Base-by-base conservation (phyloP, 2,113 vertebrate genomes). In the Pterocles burchelli region DNA sequence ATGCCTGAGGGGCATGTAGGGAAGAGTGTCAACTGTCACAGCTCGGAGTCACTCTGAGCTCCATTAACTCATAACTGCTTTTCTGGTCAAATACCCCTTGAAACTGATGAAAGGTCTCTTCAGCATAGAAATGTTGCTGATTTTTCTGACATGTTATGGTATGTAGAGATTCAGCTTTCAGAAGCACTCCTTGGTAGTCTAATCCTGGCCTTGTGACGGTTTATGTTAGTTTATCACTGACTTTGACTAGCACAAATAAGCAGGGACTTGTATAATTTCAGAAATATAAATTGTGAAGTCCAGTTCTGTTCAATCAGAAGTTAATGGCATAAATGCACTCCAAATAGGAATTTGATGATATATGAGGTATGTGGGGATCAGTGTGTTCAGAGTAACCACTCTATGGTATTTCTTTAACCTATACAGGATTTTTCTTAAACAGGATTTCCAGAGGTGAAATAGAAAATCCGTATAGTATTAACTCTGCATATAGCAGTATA, bases 351-450 rank as follows among this genome's bases (percentile, higher is more conserved):
- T 68, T 49, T 57, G 46, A 34, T 54, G 11, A 75, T 66, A 25
- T 2, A 20, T 34, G 13, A 74, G 17, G 22, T 51, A 9, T 28
- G 13, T 71, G 38, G 13, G 12, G 12, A 80, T 43, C 57, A 17
- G 5, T 48, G n/a, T 65, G 36, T 73, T 59, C 21, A 74, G 9
- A 75, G 26, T 22, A 80, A 48, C 14, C 2, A 20, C 11, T 80
- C 22, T 49, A 4, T 49, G 72, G 13, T 54, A 26, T 96, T 98
- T 98, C 97, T 98, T 98, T 98, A 97, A 96, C 81, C 55, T 73
- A 12, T 22, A 51, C 9, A 38, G 13, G 21, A 25, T 65, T 75
- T 57, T 91, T 63, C 55, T 73, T 57, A 8, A 6, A 33, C 13
- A 29, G 13, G 24, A 48, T 38, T 72, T 84, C 48, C 41, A 65